These are phyloP conservation scores for Dissostichus mawsoni DNA, from an alignment of 2,113 vertebrate species.

Conservation along the genomic window DNA sequence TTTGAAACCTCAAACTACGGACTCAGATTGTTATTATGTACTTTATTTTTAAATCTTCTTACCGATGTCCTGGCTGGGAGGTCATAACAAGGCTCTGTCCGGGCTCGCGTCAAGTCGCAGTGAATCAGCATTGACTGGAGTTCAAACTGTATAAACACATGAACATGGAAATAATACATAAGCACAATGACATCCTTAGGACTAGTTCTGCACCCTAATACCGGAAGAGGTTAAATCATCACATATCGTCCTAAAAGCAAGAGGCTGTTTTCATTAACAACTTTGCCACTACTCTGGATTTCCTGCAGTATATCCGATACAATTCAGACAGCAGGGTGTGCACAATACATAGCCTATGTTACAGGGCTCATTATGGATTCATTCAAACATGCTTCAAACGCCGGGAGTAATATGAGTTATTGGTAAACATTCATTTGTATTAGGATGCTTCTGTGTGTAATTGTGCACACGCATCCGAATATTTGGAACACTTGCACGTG, in stretches of 20 bases:
- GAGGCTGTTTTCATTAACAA: background rate
- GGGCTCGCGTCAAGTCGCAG: constrained; percentile 86
- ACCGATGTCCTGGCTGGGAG: constrained; percentile 73
- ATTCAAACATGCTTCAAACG: background rate
- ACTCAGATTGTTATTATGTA: background rate
- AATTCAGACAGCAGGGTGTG: background rate
- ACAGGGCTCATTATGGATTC: background rate
- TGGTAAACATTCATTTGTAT: background rate
- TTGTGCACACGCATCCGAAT: background rate
- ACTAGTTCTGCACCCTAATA: too few species aligned
- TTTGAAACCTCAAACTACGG: too few species aligned
- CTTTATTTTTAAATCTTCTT: constrained; percentile 12
- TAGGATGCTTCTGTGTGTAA: constrained; percentile 2
- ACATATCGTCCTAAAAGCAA: background rate
- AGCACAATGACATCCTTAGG: background rate
- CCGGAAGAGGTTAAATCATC: background rate
- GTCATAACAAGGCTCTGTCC: constrained; percentile 84
- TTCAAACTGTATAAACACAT: constrained; percentile 84
- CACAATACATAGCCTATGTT: background rate
- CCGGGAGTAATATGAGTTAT: background rate
- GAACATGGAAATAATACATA: background rate
- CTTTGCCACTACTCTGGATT: background rate
- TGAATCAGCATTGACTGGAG: constrained; percentile 92
- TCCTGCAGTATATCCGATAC: background rate
- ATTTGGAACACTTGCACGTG: background rate